A percentile compares a stretch with the other conserved stretches of the same genome.
Conservation (phyloP, 2,888 invertebrate genomes). For the Oscheius sp. region DNA sequence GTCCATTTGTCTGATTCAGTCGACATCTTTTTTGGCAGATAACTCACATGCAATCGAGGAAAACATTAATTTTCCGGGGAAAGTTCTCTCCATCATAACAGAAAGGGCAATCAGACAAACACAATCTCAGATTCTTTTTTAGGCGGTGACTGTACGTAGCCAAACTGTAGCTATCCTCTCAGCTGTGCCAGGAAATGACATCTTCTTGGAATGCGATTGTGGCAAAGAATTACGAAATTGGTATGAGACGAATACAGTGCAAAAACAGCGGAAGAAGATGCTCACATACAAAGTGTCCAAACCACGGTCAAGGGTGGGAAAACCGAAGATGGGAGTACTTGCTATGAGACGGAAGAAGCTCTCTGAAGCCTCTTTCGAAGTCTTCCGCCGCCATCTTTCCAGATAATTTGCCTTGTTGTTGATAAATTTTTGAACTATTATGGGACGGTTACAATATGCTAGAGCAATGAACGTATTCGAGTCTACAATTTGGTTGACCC, state of each 20-base stretch:
- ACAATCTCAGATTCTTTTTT: not conserved
- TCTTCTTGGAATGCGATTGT: not conserved
- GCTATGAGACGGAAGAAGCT: not conserved
- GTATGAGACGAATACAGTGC: slow-evolving; percentile 1
- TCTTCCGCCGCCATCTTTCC: not conserved
- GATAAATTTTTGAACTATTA: not conserved
- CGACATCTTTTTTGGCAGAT: not conserved
- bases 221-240: not conserved
- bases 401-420: not conserved
- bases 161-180: not conserved
- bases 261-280: slow-evolving; percentile 21
- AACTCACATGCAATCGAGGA: too few relatives aligned
- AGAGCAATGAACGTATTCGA: too few relatives aligned
- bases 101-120: not conserved
- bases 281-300: slow-evolving; percentile 7
- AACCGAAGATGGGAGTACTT: slow-evolving; percentile 5
- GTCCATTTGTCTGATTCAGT: not conserved
- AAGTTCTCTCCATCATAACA: not conserved
- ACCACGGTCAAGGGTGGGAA: slow-evolving; percentile 12
- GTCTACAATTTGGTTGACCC: too few relatives aligned
- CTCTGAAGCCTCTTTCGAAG: slow-evolving; percentile 10
- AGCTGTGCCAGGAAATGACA: slow-evolving; percentile 13
- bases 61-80: not conserved
- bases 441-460: not conserved
- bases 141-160: slow-evolving; percentile 2